phyloP scores from a whole-genome alignment of 2,113 vertebrate species.

The Arvicanthis niloticus region DNA sequence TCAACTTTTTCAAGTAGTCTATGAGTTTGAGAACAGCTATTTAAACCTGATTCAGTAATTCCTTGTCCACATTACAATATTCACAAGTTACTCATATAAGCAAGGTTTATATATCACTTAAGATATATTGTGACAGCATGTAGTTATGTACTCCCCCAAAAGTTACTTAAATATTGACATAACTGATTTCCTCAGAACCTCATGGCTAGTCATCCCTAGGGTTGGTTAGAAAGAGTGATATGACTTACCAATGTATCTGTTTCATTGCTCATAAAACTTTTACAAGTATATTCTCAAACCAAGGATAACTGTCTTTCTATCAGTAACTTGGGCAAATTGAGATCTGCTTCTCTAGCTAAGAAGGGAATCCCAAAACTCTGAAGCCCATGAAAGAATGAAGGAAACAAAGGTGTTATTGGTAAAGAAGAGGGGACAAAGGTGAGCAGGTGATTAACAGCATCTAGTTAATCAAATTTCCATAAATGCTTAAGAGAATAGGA shows the following conservation, averaged over 20 bases:
- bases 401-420: background rate
- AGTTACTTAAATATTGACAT: background rate
- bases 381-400: background rate
- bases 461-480: background rate
- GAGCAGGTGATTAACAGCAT: background rate
- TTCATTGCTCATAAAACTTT: background rate
- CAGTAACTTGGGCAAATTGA: background rate
- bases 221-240: background rate
- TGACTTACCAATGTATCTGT: background rate
- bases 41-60: background rate
- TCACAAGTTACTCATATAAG: background rate
- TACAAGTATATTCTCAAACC: background rate
- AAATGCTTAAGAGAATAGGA: background rate
- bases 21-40: background rate
- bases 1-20: background rate
- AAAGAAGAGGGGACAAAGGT: background rate
- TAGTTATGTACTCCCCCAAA: background rate
- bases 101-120: background rate
- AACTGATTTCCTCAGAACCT: background rate
- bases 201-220: too few species aligned
- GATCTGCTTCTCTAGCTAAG: background rate
- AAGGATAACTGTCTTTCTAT: background rate
- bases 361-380: background rate
- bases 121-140: background rate
- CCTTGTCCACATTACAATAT: background rate